These are phyloP conservation scores for Ethmia dodecea DNA, from an alignment of 2,888 invertebrate species.

Conservation along the genomic window DNA sequence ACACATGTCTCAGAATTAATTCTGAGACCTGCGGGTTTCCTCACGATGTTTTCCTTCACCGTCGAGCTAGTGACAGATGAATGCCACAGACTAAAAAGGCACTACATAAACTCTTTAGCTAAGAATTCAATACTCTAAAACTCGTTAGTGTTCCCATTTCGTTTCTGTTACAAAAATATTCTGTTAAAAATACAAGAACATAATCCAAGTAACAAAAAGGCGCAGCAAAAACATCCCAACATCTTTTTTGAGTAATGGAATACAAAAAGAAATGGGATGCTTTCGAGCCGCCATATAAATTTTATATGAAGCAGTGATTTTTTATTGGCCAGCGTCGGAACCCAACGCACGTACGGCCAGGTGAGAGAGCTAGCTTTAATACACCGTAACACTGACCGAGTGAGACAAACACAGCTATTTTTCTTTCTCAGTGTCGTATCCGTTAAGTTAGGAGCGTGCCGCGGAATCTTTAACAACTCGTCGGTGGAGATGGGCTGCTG, in stretches of 20 bases:
- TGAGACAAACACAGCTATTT: slow-evolving; percentile 44
- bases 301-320: slow-evolving; percentile 10
- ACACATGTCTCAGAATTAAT: too few species aligned
- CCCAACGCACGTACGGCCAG: slow-evolving; percentile 5
- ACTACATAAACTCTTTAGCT: too few species aligned
- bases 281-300: slow-evolving; percentile 3
- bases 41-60: too few species aligned
- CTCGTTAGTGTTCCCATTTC: too few species aligned
- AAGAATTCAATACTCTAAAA: too few species aligned
- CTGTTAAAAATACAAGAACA: too few species aligned
- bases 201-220: neutral
- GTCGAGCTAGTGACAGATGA: too few species aligned
- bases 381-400: slow-evolving; percentile 31
- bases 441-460: slow-evolving; percentile 7
- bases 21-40: too few species aligned
- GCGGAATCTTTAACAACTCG: neutral
- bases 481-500: too few species aligned
- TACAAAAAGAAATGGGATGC: slow-evolving; percentile 3
- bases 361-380: slow-evolving; percentile 22
- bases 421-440: slow-evolving; percentile 39
- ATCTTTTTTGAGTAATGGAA: neutral
- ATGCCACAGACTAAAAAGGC: too few species aligned
- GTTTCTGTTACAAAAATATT: too few species aligned
- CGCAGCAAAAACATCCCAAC: neutral
- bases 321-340: slow-evolving; percentile 1